These are phyloP conservation scores for Molorchus minor DNA, from an alignment of 2,888 invertebrate genomes.

Conservation along the genomic window DNA sequence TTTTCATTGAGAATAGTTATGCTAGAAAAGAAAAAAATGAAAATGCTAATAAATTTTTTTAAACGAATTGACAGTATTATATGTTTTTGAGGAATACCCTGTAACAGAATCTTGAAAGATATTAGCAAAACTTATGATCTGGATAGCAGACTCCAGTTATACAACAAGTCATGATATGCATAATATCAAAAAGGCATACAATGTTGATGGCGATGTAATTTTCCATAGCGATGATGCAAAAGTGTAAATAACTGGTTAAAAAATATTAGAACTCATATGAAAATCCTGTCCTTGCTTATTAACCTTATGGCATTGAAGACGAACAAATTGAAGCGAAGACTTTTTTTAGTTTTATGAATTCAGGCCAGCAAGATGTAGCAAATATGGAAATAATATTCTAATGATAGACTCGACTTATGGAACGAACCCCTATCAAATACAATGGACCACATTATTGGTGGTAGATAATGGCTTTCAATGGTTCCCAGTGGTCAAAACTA, in stretches of 20 bases:
- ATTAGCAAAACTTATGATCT: conserved; percentile 1
- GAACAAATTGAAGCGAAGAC: not conserved
- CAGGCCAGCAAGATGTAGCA: conserved; percentile 10
- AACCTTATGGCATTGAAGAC: conserved; percentile 5
- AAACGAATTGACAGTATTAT: not conserved
- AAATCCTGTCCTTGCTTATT: not conserved
- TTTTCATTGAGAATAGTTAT: conserved; percentile 26
- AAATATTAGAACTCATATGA: not conserved
- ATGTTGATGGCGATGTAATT: conserved; percentile 1
- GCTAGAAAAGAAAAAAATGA: too few relatives aligned
- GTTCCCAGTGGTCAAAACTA: too few relatives aligned
- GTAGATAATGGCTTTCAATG: conserved; percentile 6
- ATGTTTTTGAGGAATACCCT: conserved; percentile 3
- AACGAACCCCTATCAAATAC: conserved; percentile 23
- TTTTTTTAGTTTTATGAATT: conserved; percentile 18
- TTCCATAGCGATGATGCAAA: conserved; percentile 10
- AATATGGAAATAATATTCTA: conserved; percentile 24
- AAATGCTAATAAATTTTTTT: too few relatives aligned
- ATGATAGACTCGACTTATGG: conserved; percentile 27
- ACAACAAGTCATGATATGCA: too few relatives aligned
- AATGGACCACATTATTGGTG: conserved; percentile 13
- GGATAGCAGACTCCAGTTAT: conserved; percentile 2
- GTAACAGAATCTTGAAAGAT: conserved; percentile 9
- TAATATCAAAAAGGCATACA: conserved; percentile 14
- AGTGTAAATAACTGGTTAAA: conserved; percentile 15